Base-by-base conservation (phyloP, 2,888 invertebrate species). In the Himalopsyche tibetana region DNA sequence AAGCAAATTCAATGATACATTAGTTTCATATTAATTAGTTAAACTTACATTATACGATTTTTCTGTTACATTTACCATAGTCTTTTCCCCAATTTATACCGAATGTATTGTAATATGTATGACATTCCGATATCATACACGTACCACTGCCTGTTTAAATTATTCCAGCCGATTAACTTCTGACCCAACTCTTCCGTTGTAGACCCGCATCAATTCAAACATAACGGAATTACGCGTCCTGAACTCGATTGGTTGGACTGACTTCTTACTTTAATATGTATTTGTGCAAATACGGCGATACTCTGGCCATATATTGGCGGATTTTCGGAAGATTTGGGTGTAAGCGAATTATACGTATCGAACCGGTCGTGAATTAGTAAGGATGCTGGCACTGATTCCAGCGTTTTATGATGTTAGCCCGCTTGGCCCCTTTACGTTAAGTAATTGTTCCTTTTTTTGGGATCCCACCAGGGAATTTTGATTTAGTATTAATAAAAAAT, bases 121-220 rank as follows among this genome's bases (percentile, higher is more conserved):
- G 42, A 80, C 80, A 80, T 45, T 80, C 51, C 45, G 51, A 80
- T 80, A 42, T 80, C 80, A 55, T 55, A 55, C 82, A 74, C 74
- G 55, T 82, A 55, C 45, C 38, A 82, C 69, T 63, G 82, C 63
- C 82, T 55, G 82, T 56, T 74, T 82, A 82, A 82, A 82, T 82
- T 82, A 82, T 82, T 82, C 82, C 82, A 42, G 38, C 55, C 82
- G 82, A 82, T 82, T 82, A 82, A 38, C 63, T 42, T 40, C 63
- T 42, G 82, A 82, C 82, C 82, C 82, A 38, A 45, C 51, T 45
- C 55, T 55, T 55, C 51, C 82, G 17, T 36, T 17, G 40, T 28
- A 63, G 15, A 63, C 63, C 82, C 82, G 82, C 63, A 63, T 82
- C 82, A 82, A 63, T 82, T 82, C 63, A 63, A 82, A 82, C 63